Base-by-base conservation (phyloP, 1,140 invertebrate genomes). In the Saccostrea cuccullata region DNA sequence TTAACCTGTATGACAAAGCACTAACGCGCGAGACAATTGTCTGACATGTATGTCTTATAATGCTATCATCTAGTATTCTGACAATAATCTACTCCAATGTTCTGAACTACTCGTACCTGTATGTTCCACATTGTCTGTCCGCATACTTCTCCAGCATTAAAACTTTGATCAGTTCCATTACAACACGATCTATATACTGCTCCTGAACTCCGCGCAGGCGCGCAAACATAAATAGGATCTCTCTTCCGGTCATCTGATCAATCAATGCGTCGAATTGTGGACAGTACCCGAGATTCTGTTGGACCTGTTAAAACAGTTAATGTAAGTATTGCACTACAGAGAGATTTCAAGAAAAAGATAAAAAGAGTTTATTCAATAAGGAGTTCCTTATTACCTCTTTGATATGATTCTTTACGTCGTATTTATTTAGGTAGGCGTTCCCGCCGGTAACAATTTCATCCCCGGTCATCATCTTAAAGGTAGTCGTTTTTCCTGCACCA, bases 401-500 rank as follows among this genome's bases (percentile, higher is more conserved):
- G 4, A 90, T 86, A 56, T 90, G 67, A n/a, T 89, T 92, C 64
- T 94, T 93, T 23, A 95, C 91, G 84, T 92, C 93, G 40, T 89
- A 86, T 40, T 89, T 84, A 84, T 93, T 90, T 17, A 95, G 86
- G 85, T 91, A 94, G 0, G 95, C 94, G 88, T 94, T 93, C 23
- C 95, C 95, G 30, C 87, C 86, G 2, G 91, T 93, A 1, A 94
- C 89, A 55, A 92, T 89, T 40, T 94, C 91, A 91, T 96, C 95
- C 58, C 98, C 98, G 0, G 98, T 98, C 89, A 96, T 89, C 96
- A 96, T 96, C 92, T 97, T 97, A 91, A 98, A 98, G 2, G 97
- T 98, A 6, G 97, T 97, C 8, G 98, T 98, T 95, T 98, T 99
- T 12, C 98, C 98, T 8, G 98, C 98, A 0, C 98, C 98, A 93